These are phyloP conservation scores for Takifugu bimaculatus DNA, from an alignment of 2,113 vertebrate genomes.

Conservation along the genomic window DNA sequence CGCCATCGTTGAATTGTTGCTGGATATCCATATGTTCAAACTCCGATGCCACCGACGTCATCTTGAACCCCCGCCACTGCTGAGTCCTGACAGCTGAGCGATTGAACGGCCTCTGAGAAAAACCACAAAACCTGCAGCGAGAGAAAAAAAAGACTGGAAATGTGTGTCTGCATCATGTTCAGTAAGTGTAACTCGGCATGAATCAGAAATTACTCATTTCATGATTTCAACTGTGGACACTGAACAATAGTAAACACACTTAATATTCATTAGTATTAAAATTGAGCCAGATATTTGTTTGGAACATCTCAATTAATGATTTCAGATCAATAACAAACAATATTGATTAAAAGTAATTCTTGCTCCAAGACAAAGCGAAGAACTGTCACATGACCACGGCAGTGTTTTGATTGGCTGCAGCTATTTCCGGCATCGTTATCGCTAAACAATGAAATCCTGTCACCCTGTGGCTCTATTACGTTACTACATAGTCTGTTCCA, in stretches of 20 bases:
- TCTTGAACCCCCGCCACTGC: conserved; percentile 68
- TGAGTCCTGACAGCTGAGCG: not conserved
- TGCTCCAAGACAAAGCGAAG: too few species aligned
- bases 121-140: conserved; percentile 10
- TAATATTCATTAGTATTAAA: too few species aligned
- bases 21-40: conserved; percentile 97
- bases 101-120: too few species aligned
- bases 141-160: not conserved
- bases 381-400: conserved; percentile 6
- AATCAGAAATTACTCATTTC: too few species aligned
- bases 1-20: conserved; percentile 84
- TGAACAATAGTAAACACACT: too few species aligned
- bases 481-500: conserved; percentile 20
- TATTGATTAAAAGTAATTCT: not conserved
- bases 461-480: conserved; percentile 6
- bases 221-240: too few species aligned
- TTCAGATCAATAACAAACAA: not conserved
- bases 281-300: too few species aligned
- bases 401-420: conserved; percentile 43
- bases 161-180: too few species aligned
- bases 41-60: conserved; percentile 92
- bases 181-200: too few species aligned
- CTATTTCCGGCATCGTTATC: not conserved
- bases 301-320: too few species aligned
- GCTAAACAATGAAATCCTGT: not conserved